phyloP scores from a whole-genome alignment of 2,888 invertebrate species.

The Idaea aversata region DNA sequence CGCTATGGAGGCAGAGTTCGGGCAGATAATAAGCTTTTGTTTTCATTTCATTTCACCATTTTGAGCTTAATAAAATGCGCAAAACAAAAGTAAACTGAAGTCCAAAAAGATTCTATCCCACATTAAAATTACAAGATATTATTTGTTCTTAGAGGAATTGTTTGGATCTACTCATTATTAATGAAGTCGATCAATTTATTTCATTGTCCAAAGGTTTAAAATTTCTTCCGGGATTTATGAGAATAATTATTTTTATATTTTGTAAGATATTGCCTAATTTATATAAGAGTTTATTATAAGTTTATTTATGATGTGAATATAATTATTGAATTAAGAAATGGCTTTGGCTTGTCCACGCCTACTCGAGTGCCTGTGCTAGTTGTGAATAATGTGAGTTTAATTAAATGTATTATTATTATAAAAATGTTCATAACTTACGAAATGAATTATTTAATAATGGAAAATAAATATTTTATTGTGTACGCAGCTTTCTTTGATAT shows the following conservation, averaged over 20 bases:
- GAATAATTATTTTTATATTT: conserved; percentile 20
- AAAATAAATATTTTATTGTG: conserved; percentile 47
- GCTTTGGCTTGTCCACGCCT: conserved; percentile 36
- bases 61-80: not conserved
- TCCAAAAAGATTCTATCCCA: not conserved
- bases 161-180: not conserved
- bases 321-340: conserved; percentile 29
- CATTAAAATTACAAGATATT: not conserved
- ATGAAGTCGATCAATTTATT: conserved; percentile 2
- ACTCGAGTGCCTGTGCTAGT: conserved; percentile 51
- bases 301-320: conserved; percentile 48
- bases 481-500: conserved; percentile 9
- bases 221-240: conserved; percentile 18
- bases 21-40: no score
- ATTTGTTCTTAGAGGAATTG: not conserved
- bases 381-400: conserved; percentile 41
- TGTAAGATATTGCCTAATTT: conserved; percentile 32
- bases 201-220: conserved; percentile 33
- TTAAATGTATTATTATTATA: conserved; percentile 26
- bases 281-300: conserved; percentile 36
- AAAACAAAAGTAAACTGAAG: not conserved
- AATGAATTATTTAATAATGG: conserved; percentile 40
- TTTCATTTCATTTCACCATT: not conserved
- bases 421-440: conserved; percentile 40
- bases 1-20: no score